Conservation (phyloP, 2,113 vertebrate species). For the Sitta europaea region DNA sequence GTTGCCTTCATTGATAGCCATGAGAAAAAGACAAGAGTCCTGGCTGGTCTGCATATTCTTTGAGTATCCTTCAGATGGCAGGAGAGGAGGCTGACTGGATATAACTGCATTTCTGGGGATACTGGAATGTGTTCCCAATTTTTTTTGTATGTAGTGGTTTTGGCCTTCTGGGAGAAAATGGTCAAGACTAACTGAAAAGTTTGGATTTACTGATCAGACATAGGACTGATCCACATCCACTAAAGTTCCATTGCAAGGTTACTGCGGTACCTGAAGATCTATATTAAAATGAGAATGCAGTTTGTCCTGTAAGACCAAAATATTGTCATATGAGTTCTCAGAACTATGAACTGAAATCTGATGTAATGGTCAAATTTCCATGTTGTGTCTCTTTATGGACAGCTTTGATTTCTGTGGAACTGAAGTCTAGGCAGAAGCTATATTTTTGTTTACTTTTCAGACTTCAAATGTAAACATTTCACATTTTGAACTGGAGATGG, state of each 20-base stretch:
- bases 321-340: neutral
- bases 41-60: fast-evolving
- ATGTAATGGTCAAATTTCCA: neutral
- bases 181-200: neutral
- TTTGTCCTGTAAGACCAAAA: neutral
- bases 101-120: neutral
- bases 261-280: neutral
- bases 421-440: neutral
- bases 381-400: neutral
- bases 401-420: neutral
- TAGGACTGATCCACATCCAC: neutral
- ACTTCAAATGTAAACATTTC: neutral
- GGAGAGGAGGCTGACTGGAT: neutral
- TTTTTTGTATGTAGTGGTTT: neutral
- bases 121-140: neutral
- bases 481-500: neutral
- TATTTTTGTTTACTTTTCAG: neutral
- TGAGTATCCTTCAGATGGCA: neutral
- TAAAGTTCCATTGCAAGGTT: neutral
- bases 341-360: neutral
- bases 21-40: neutral
- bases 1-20: neutral
- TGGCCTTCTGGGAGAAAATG: neutral
- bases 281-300: neutral
- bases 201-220: neutral